Conservation (phyloP, 2,797 vertebrate species). For the Prunella strophiata region DNA sequence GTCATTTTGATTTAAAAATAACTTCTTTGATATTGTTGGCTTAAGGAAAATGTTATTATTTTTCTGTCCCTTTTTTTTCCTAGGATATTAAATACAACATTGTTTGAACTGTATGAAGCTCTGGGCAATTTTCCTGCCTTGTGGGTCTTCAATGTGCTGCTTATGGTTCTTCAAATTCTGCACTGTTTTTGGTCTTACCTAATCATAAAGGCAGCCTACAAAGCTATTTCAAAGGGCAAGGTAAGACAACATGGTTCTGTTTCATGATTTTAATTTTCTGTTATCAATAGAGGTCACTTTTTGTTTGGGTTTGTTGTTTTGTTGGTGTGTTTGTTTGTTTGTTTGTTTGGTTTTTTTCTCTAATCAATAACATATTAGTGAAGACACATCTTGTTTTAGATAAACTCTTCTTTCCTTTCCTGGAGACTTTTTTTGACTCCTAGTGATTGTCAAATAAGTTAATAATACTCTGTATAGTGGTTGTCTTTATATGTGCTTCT, state of each 20-base stretch:
- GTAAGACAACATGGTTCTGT: conserved; percentile 76
- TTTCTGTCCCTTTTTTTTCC: conserved; percentile 17
- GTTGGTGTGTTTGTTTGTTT: too few species aligned
- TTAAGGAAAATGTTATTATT: not conserved
- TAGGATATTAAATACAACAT: conserved; percentile 94
- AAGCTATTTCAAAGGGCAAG: conserved; percentile 95
- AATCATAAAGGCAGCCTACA: conserved; percentile 91
- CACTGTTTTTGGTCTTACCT: conserved; percentile 97
- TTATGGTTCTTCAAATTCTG: conserved; percentile 89
- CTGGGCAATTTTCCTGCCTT: conserved; percentile 94
- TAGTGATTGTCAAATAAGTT: not conserved
- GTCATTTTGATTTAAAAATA: not conserved
- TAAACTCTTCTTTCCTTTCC: conserved; percentile 5
- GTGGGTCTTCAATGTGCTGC: conserved; percentile 93
- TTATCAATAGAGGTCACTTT: not conserved
- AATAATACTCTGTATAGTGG: not conserved
- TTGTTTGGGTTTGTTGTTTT: not conserved
- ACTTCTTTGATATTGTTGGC: not conserved
- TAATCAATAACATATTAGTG: not conserved
- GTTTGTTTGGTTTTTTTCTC: not conserved
- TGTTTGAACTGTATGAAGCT: conserved; percentile 97
- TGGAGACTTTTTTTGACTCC: not conserved
- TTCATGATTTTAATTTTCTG: conserved; percentile 2
- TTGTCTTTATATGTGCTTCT: not conserved
- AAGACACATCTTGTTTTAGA: not conserved